Evolutionary conservation across 2,888 invertebrate genomes (phyloP).

Genomic region (Stenichneumon culpator): DNA sequence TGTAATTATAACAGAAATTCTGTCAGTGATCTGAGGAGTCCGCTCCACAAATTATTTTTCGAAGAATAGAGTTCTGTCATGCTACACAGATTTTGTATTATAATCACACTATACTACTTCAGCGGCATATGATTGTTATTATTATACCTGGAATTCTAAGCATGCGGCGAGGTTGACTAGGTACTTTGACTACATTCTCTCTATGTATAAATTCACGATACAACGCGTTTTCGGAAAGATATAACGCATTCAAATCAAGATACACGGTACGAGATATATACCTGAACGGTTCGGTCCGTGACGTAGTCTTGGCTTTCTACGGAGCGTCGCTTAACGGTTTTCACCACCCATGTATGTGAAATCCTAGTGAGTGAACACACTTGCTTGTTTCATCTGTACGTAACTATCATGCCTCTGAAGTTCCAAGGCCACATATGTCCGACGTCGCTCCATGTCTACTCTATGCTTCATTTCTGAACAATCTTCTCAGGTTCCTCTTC

Average conservation of each 20-base stretch:
- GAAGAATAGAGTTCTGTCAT: neutral
- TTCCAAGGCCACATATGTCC: conserved; percentile 9
- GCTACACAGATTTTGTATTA: neutral
- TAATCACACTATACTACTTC: neutral
- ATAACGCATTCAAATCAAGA: neutral
- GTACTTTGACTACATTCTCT: conserved; percentile 56
- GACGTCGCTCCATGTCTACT: neutral
- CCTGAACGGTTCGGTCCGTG: conserved; percentile 23
- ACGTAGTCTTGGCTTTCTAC: conserved; percentile 49
- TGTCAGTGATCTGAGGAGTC: neutral
- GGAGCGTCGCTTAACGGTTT: conserved; percentile 31
- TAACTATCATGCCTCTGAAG: conserved; percentile 16
- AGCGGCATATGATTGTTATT: conserved; percentile 17
- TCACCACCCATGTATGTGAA: conserved; percentile 34
- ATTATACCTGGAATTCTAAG: conserved; percentile 34
- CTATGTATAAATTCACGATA: conserved; percentile 47
- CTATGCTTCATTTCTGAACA: conserved; percentile 9
- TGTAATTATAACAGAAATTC: no score
- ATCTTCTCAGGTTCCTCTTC: neutral
- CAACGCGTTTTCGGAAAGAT: conserved; percentile 52
- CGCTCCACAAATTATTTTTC: neutral
- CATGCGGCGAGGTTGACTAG: conserved; percentile 47
- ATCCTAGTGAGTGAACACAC: conserved; percentile 24
- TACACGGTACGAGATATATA: neutral
- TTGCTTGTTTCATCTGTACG: conserved; percentile 23